Conservation (phyloP, 2,888 invertebrate genomes). For the Torymus auratus region DNA sequence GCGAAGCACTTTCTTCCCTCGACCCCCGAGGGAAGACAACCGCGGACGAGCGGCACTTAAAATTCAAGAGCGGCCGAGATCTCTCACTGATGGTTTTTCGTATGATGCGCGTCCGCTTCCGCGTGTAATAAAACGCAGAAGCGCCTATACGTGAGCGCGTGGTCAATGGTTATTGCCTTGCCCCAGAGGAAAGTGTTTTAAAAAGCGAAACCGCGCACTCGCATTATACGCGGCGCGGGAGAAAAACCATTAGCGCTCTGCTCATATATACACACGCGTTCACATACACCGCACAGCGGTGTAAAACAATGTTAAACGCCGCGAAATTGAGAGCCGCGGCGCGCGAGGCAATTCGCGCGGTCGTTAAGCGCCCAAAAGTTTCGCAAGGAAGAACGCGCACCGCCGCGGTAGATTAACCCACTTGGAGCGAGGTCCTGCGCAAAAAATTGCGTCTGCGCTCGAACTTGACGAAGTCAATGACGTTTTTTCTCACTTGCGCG, state of each 20-base stretch:
- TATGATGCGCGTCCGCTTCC: slow-evolving; percentile 3
- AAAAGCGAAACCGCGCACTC: slow-evolving; percentile 39
- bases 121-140: slow-evolving; percentile 13
- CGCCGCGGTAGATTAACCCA: slow-evolving; percentile 38
- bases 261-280: neutral
- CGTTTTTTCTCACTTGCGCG: too few species aligned
- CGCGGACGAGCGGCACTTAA: neutral
- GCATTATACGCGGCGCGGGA: neutral
- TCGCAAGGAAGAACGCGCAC: neutral
- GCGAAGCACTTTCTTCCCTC: neutral
- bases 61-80: slow-evolving; percentile 17
- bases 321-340: slow-evolving; percentile 20
- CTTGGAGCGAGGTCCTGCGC: neutral
- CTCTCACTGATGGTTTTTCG: slow-evolving; percentile 2
- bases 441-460: neutral
- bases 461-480: too few species aligned
- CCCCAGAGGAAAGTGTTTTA: slow-evolving; percentile 47
- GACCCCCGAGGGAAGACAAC: neutral
- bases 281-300: neutral
- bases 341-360: slow-evolving; percentile 27
- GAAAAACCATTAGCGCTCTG: slow-evolving; percentile 1
- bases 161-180: slow-evolving; percentile 26
- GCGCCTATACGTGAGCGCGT: neutral
- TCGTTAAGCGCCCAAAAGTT: slow-evolving; percentile 42
- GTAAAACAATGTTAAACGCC: slow-evolving; percentile 20